Evolutionary conservation across 2,113 vertebrate species (phyloP), one percentile per base, ranked within the genome.

Genomic region (Onychostoma macrolepis): DNA sequence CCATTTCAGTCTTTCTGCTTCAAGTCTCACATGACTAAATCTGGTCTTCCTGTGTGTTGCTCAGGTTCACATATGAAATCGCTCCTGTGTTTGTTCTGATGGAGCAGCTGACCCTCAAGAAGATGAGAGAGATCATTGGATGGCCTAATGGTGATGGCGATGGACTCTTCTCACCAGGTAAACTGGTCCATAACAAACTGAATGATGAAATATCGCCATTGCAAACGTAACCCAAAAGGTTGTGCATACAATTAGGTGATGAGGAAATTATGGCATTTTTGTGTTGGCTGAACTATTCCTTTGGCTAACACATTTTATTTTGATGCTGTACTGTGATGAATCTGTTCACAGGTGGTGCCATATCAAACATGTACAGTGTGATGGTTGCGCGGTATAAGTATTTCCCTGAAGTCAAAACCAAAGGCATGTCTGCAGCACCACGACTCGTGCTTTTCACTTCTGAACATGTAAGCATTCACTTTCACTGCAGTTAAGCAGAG

Each of bases 301-400:
- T 71, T 33, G 48, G 48, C 48, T 50, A 83, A 86, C 58, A 2
- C 17, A n/a, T 26, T 15, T 79, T 19, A 85, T 45, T 21, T 71
- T 87, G 50, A 3, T 26, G 50, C 53, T 80, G 19, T 24, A 41
- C 19, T 5, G 33, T 33, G 19, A 4, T 71, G 33, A 72, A 41
- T 88, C n/a, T 86, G 87, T 89, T 88, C 74, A 89, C 87, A 99
- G 98, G 98, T 86, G 98, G 98, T 58, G 98, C 98, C 0, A 99
- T 99, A 93, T 99, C 98, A 87, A 99, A 99, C 93, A 98, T 99
- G 98, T 99, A 99, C 95, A 98, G 98, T 80, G 97, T 99, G 93
- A 99, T 99, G 98, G 97, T 98, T 2, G 98, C 98, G 79, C 97
- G 98, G 30, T 99, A 99, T 93, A 99, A 99, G 91, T 98, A 97